Evolutionary conservation across 2,888 invertebrate species (phyloP), one percentile per base, ranked within the genome.

Genomic region (Ferdinandea cuprea): DNA sequence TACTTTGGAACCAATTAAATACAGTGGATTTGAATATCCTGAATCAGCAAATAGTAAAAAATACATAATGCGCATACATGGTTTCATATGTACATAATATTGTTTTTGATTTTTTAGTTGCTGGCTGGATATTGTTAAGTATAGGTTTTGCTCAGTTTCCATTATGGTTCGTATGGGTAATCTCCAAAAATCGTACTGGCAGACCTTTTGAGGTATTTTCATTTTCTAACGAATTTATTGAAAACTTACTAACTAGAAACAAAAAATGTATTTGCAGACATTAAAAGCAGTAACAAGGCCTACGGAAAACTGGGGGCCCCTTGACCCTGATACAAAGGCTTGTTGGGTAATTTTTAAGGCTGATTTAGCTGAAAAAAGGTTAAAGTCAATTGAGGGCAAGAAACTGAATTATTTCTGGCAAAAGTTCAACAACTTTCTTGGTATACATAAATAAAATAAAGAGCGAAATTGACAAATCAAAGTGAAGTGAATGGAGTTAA

Each of bases 251-350:
- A 3, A 15, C 6, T 44, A 0, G 11, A 8, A 9, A 6, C 46
- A 15, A 17, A 61, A 50, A 1, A 58, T 46, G 2, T 11, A 15
- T 32, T 40, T 19, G n/a, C 11, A 84, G 84, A 79, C 79, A 40
- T 58, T 90, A 93, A 44, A 93, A 92, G 91, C 71, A 86, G 92
- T 42, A 91, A 92, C 93, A 87, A 88, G 91, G 42, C 91, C 92
- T 42, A 92, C 91, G 69, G 87, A 90, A 11, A 90, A 92, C 4
- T 95, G 95, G 95, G 95, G 95, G 0, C 95, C 95, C 0, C 90
- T 90, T 7, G 92, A 93, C 76, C 89, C 91, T 0, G 90, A 92
- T 28, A 91, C 89, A 0, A 91, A 91, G 32, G 92, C 92, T 28
- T 92, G 93, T 81, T 95, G 95, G 95, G 88, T 88, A 0, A 91